phyloP scores from a whole-genome alignment of 1,140 invertebrate genomes.

The Schlechtendalia chinensis region DNA sequence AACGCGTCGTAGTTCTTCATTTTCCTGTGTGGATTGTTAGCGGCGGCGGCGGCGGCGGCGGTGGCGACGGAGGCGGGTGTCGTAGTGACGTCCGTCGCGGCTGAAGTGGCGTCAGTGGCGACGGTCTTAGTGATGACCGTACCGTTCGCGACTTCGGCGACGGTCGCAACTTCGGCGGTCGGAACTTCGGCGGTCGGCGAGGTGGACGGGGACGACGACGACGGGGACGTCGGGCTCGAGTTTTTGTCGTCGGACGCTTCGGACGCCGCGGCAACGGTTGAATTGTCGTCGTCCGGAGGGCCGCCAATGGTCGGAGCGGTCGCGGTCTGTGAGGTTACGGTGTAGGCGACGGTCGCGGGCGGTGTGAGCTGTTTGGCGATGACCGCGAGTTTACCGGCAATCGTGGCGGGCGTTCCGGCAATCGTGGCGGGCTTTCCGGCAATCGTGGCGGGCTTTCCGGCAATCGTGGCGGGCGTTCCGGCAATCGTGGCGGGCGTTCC shows the following conservation, averaged over 20 bases:
- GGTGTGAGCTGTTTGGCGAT: background rate
- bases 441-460: no score
- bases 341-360: background rate
- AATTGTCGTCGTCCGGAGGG: background rate
- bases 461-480: no score
- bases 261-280: background rate
- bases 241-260: background rate
- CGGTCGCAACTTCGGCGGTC: no score
- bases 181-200: conserved; percentile 59
- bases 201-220: conserved; percentile 58
- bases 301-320: background rate
- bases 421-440: no score
- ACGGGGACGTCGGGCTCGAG: no score
- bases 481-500: no score
- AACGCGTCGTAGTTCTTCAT: background rate
- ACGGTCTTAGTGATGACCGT: conserved; percentile 52
- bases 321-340: background rate
- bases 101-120: conserved; percentile 51
- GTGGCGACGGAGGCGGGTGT: conserved; percentile 54
- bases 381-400: no score
- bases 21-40: conserved; percentile 49
- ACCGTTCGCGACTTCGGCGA: conserved; percentile 62
- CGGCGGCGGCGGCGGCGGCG: conserved; percentile 51
- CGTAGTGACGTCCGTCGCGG: conserved; percentile 47
- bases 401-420: no score